Evolutionary conservation across 2,113 vertebrate genomes (phyloP).

Genomic region (Psammodynastes pulverulentus): DNA sequence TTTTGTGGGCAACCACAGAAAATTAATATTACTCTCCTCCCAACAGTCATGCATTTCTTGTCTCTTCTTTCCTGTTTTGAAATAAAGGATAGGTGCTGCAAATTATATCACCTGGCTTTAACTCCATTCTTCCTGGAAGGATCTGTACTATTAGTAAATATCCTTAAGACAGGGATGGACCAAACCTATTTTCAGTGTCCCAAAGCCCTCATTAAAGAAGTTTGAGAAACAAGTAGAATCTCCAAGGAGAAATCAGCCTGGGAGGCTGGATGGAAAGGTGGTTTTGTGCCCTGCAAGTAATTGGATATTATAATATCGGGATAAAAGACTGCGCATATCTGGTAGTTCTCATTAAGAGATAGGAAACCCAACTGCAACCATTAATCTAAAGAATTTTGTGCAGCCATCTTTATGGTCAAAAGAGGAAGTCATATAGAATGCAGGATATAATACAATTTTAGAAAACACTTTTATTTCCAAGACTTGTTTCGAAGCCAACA

Average conservation of each 20-base stretch:
- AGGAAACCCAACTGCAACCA: background rate
- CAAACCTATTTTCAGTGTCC: background rate
- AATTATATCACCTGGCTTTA: background rate
- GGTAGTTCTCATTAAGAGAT: background rate
- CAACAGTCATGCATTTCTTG: background rate
- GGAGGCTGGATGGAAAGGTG: background rate
- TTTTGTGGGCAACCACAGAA: background rate
- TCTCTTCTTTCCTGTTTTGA: background rate
- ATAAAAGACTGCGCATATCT: background rate
- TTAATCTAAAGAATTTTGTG: constrained; percentile 21
- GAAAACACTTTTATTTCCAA: constrained; percentile 52
- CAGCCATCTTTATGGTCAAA: background rate
- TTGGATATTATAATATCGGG: background rate
- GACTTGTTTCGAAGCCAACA: constrained; percentile 37
- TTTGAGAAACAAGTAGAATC: background rate
- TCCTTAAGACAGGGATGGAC: background rate
- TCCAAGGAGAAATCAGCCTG: background rate
- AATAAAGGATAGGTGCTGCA: background rate
- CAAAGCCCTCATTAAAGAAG: background rate
- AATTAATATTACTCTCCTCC: background rate
- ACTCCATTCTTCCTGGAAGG: background rate
- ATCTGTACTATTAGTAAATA: background rate
- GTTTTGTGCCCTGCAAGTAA: background rate
- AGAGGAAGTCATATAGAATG: background rate
- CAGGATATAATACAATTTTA: background rate